Conservation (phyloP, 1,140 invertebrate species). For the Euschistus heros region DNA sequence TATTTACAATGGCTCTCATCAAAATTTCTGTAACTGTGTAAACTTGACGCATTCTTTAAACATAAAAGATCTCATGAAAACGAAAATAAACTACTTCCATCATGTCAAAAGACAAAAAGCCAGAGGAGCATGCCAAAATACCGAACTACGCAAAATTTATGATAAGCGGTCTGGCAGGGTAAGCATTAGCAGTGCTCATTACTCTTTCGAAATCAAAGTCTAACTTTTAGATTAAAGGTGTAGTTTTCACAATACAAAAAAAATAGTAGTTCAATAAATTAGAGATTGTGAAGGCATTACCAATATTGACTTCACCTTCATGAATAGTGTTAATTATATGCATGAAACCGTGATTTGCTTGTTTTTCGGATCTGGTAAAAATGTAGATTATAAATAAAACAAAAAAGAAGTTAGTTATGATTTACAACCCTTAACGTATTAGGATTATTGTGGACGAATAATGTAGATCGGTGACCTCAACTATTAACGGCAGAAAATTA, state of each 20-base stretch:
- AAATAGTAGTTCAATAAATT: background rate
- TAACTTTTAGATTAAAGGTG: background rate
- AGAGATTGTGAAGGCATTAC: background rate
- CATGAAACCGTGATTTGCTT: background rate
- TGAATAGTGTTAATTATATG: background rate
- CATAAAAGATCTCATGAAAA: too few species aligned
- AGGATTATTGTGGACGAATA: too few species aligned
- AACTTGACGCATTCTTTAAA: too few species aligned
- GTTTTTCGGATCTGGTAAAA: too few species aligned
- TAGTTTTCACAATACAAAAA: background rate
- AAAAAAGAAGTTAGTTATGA: too few species aligned
- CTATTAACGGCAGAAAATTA: too few species aligned
- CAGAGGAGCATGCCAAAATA: background rate
- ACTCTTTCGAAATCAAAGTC: background rate
- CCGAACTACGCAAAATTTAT: slow-evolving; percentile 16
- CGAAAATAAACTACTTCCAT: too few species aligned
- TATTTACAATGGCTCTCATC: too few species aligned
- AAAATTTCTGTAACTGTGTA: too few species aligned
- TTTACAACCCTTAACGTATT: too few species aligned
- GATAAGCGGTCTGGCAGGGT: slow-evolving; percentile 12
- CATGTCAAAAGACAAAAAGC: background rate
- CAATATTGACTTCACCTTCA: background rate
- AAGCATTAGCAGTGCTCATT: background rate
- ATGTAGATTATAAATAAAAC: too few species aligned
- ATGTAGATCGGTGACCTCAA: too few species aligned